Base-by-base conservation (phyloP, 2,797 vertebrate genomes). In the Paguma larvata region DNA sequence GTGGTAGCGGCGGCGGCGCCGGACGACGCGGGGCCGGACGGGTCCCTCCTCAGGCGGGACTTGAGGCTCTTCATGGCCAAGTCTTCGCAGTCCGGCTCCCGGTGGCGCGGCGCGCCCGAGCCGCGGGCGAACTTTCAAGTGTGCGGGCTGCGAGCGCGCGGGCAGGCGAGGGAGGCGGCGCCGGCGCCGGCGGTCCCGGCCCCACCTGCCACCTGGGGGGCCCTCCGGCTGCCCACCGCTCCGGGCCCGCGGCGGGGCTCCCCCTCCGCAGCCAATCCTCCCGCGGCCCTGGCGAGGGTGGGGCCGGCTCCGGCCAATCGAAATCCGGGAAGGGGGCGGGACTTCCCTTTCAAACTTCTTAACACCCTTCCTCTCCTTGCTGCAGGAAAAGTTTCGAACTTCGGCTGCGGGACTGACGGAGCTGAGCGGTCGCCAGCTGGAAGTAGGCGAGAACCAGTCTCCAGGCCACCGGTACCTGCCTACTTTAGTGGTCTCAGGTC, bases 21-120 rank as follows among this genome's bases (percentile, higher is more conserved):
- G 27, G 97, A 77, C 41, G 98, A n/a, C 82, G 73, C 48, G 72
- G 97, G 87, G 25, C 94, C 67, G 70, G 98, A 68, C 7, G 95
- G 97, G 21, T 99, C 98, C 48, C 96, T 98, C 96, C 97, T 97
- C 84, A 99, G 96, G 30, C 98, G 98, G 79, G 98, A 98, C 96
- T 98, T 98, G 84, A 99, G 98, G 96, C 98, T 98, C 98, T 98
- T 99, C 98, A 98, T 98, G 97, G 95, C 77, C 89, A 32, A 53
- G 63, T 65, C 46, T n/a, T 25, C 11, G 62, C 82, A 6, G 93
- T 9, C 67, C 63, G 10, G 59, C 68, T 83, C 83, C 65, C 34
- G 5, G 86, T 80, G 21, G 73, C 48, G 46, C 95, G 1, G 48
- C 13, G 6, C 15, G 30, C 79, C 82, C 0, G 11, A 25, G 11